These are phyloP conservation scores for Alces alces DNA, from an alignment of 2,113 vertebrate species.

Conservation along the genomic window DNA sequence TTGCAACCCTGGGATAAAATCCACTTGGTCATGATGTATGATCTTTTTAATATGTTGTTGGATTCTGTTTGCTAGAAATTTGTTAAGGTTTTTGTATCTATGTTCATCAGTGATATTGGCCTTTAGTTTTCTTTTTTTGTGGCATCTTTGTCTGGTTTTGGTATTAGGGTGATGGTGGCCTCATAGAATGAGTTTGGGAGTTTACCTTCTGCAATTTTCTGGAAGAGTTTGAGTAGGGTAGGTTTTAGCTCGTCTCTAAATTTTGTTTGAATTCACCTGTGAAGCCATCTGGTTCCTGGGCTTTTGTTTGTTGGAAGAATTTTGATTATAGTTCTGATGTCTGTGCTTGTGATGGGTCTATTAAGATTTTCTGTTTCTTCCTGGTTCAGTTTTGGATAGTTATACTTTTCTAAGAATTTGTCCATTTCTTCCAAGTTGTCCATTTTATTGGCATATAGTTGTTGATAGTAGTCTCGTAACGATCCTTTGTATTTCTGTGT, in stretches of 20 bases:
- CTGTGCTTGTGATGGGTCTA: not conserved
- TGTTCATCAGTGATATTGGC: not conserved
- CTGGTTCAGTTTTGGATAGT: not conserved
- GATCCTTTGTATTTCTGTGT: not conserved
- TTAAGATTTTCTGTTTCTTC: not conserved
- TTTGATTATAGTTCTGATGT: not conserved
- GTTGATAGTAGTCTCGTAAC: not conserved
- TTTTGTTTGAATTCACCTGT: not conserved
- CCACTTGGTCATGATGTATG: not conserved
- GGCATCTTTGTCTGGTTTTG: not conserved
- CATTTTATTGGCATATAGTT: not conserved
- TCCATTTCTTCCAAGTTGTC: not conserved
- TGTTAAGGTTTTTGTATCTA: not conserved
- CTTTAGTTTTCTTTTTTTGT: not conserved
- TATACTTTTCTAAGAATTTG: not conserved
- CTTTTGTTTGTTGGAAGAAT: not conserved
- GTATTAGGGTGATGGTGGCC: not conserved
- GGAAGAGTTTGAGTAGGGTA: not conserved
- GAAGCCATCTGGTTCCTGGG: not conserved
- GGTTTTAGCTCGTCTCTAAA: not conserved
- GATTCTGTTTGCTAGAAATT: not conserved
- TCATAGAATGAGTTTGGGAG: not conserved
- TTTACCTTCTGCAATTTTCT: not conserved
- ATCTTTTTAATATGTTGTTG: not conserved
- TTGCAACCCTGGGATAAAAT: not conserved